Evolutionary conservation across 2,113 vertebrate species (phyloP), one percentile per base, ranked within the genome.

Genomic region (Rattus rattus): DNA sequence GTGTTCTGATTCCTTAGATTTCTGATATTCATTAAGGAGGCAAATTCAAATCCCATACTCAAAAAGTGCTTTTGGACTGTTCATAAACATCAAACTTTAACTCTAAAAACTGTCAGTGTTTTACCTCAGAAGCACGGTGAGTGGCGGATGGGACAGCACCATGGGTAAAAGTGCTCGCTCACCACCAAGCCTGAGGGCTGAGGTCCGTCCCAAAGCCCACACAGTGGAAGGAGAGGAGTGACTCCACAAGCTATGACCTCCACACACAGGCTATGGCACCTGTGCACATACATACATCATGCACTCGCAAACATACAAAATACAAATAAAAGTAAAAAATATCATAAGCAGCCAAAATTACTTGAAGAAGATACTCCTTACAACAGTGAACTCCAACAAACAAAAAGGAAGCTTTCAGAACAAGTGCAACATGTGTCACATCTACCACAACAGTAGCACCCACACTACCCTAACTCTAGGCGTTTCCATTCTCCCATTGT

Each of bases 401-500:
- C 11, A 20, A 16, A 28, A 28, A 54, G 76, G 28, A 3, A 19
- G 26, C 59, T 63, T 43, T 63, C 7, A 84, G n/a, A 11, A 30
- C 81, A 63, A 63, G 56, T 61, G 12, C 96, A 63, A 92, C 91
- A 90, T 94, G 96, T 93, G 92, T 95, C 97, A 91, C 67, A 91
- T 92, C 83, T 76, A 96, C 88, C 93, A 24, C 91, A 94, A 96
- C 92, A 97, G 96, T 88, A 95, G 91, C 79, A 96, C 92, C 77
- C 95, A 97, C 63, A 84, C 36, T 47, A 89, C 83, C 30, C 90
- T n/a, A 92, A 94, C 92, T 88, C 94, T 92, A 56, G 95, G 94
- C 83, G 79, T 96, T 97, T 97, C 95, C 94, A 98, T 92, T 95
- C 94, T 84, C 86, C 97, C 90, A 73, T 90, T 95, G 98, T 94